phyloP scores from a whole-genome alignment of 2,888 invertebrate genomes.

The Tenthredo livida region DNA sequence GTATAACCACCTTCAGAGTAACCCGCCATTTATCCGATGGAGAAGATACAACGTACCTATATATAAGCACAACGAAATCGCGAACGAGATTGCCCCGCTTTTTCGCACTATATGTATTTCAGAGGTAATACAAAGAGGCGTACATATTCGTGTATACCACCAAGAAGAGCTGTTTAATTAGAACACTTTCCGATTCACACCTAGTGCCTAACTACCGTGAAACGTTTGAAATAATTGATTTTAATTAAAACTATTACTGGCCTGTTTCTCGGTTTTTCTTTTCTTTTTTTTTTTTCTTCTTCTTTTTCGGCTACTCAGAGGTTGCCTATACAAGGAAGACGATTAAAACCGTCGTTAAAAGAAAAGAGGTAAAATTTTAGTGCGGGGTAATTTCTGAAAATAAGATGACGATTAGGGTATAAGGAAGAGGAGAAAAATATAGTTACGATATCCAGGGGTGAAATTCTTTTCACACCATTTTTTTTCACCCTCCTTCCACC shows the following conservation, averaged over 20 bases:
- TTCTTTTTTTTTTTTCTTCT: neutral
- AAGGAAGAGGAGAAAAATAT: neutral
- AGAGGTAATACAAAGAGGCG: neutral
- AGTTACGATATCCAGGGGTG: neutral
- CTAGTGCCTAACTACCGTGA: neutral
- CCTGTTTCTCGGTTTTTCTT: too few species aligned
- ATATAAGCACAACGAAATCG: conserved; percentile 19
- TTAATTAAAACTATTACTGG: neutral
- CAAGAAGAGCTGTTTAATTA: neutral
- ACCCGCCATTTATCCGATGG: conserved; percentile 47
- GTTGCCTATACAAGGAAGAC: neutral
- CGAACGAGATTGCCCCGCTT: conserved; percentile 7
- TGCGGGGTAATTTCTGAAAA: conserved; percentile 30
- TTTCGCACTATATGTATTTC: neutral
- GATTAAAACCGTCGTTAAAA: conserved; percentile 40
- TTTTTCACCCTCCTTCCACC: neutral
- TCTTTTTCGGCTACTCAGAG: neutral
- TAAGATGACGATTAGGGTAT: conserved; percentile 20
- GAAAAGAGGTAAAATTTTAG: conserved; percentile 29
- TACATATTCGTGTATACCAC: neutral
- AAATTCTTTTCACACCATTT: neutral
- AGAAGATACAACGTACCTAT: conserved; percentile 8
- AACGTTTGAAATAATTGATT: neutral
- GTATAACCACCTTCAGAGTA: neutral
- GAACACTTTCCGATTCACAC: neutral